Evolutionary conservation across 53 echinoderm and acorn worm genomes (phyloP).

Genomic region (Holothuria scabra): DNA sequence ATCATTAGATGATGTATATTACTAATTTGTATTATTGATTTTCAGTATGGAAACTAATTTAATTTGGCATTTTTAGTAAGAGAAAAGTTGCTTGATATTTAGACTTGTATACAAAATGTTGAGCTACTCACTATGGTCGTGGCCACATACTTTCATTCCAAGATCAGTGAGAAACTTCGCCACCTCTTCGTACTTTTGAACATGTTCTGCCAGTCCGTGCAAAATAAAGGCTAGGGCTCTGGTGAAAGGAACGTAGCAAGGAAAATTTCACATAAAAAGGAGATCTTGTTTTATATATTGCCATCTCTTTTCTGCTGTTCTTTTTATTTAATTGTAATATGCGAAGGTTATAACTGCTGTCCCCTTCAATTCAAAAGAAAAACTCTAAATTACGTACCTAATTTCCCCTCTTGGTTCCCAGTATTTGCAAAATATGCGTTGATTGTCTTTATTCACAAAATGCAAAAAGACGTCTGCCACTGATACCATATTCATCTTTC

Average conservation of each 20-base stretch:
- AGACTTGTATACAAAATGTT: no score
- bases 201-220: constrained; percentile 93
- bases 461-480: not conserved
- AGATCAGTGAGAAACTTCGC: constrained; percentile 68
- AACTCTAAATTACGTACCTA: not conserved
- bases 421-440: constrained; percentile 72
- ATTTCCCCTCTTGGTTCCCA: constrained; percentile 69
- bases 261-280: no score
- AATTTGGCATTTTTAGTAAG: no score
- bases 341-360: no score
- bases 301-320: no score
- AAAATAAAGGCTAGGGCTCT: constrained; percentile 74
- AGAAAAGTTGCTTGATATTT: no score
- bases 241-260: not conserved
- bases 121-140: constrained; percentile 84
- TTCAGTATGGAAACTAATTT: no score
- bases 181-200: constrained; percentile 72
- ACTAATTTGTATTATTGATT: no score
- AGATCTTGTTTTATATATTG: no score
- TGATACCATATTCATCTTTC: not conserved
- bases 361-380: not conserved
- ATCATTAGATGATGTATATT: no score
- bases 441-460: constrained; percentile 74
- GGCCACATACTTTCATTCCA: constrained; percentile 74
- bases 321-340: no score